A percentile compares a stretch with the other conserved stretches of the same genome.
These are phyloP conservation scores for Sturnus vulgaris DNA, from an alignment of 2,113 vertebrate species.

Conservation along the genomic window DNA sequence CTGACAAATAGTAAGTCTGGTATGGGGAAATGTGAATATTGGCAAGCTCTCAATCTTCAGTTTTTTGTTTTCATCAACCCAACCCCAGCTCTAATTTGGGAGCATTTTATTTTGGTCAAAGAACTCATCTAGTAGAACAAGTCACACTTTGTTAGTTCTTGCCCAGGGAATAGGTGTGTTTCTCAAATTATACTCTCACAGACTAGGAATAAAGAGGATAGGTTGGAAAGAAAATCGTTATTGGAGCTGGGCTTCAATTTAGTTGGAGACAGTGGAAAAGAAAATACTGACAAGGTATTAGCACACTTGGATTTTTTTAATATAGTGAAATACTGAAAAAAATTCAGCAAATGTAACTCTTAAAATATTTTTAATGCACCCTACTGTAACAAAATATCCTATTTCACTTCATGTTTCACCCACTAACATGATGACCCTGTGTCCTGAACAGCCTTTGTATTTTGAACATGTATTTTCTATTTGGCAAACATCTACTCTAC, in stretches of 20 bases:
- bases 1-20: neutral
- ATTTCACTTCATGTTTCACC: neutral
- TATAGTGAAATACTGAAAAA: neutral
- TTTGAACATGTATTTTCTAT: neutral
- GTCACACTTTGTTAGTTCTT: constrained; percentile 7
- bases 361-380: neutral
- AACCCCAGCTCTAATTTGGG: neutral
- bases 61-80: neutral
- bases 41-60: neutral
- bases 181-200: constrained; percentile 8
- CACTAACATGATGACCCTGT: neutral
- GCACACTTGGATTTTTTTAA: neutral
- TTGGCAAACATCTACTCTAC: neutral
- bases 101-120: constrained; percentile 19
- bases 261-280: neutral
- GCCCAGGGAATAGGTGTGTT: constrained; percentile 33
- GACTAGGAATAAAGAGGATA: neutral
- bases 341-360: neutral
- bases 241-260: neutral
- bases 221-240: neutral
- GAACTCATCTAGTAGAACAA: constrained; percentile 22
- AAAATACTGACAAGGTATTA: neutral
- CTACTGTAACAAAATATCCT: neutral
- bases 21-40: neutral
- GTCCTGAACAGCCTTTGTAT: neutral